These are phyloP conservation scores for Tamandua tetradactyla DNA, from an alignment of 2,797 vertebrate species.

Conservation along the genomic window DNA sequence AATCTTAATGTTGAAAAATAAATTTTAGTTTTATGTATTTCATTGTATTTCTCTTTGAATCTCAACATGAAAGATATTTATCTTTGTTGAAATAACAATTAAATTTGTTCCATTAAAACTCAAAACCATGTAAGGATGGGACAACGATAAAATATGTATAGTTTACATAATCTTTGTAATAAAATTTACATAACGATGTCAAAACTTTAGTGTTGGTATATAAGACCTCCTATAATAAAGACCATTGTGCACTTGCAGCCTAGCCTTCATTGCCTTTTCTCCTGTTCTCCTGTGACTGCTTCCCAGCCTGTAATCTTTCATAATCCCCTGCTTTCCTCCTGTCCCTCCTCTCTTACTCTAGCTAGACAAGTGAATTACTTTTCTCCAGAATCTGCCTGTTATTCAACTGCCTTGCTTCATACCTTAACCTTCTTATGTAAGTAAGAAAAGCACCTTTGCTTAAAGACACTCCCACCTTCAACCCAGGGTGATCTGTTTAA, in stretches of 20 bases:
- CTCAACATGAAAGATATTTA: constrained; percentile 28
- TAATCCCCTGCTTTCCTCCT: background rate
- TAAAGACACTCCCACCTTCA: background rate
- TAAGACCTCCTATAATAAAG: background rate
- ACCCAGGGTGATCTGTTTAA: background rate
- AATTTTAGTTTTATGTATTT: constrained; percentile 3
- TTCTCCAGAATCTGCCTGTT: background rate
- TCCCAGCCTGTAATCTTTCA: background rate
- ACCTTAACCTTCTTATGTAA: background rate
- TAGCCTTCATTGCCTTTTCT: background rate
- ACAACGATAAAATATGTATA: background rate
- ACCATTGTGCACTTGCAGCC: background rate
- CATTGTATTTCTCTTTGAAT: constrained; percentile 3
- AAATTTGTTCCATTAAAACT: constrained; percentile 35
- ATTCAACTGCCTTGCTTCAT: background rate
- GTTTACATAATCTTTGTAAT: no score
- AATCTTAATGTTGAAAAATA: constrained; percentile 15
- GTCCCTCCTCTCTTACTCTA: background rate
- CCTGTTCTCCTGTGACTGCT: background rate
- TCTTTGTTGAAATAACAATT: constrained; percentile 35
- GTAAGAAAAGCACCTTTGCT: background rate
- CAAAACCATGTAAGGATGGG: background rate
- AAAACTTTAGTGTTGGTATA: background rate
- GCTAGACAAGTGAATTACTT: background rate
- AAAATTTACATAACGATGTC: background rate